These are phyloP conservation scores for Hemicrepidius hirtus DNA, from an alignment of 2,888 invertebrate genomes.

Conservation along the genomic window DNA sequence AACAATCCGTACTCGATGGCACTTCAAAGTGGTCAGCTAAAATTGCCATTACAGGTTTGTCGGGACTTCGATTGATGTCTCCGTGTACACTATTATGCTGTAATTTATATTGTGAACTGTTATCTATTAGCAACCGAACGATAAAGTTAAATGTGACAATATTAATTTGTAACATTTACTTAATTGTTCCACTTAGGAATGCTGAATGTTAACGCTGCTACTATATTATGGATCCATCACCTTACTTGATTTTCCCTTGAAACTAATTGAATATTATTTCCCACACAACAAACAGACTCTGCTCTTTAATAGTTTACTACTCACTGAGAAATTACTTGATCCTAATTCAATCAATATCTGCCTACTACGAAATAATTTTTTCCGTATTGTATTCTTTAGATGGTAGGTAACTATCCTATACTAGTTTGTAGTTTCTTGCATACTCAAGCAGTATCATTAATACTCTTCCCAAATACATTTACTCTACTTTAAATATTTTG, in stretches of 20 bases:
- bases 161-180: conserved; percentile 37
- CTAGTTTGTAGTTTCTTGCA: too few species aligned
- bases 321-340: conserved; percentile 15
- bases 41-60: conserved; percentile 99
- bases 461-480: too few species aligned
- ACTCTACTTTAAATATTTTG: not conserved
- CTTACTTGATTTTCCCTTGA: conserved; percentile 55
- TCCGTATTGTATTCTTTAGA: not conserved
- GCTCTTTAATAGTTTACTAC: conserved; percentile 26
- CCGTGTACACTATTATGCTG: conserved; percentile 42
- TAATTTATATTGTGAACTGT: conserved; percentile 43
- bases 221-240: conserved; percentile 56
- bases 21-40: conserved; percentile 99
- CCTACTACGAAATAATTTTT: not conserved
- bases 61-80: conserved; percentile 57
- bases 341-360: conserved; percentile 12
- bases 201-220: conserved; percentile 66
- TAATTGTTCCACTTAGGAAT: conserved; percentile 58
- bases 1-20: conserved; percentile 99
- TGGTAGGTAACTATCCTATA: too few species aligned
- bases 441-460: too few species aligned
- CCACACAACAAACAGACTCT: conserved; percentile 51
- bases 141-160: conserved; percentile 36
- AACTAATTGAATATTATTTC: conserved; percentile 60
- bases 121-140: conserved; percentile 42